These are phyloP conservation scores for Xenopus tropicalis DNA, from an alignment of 2,113 vertebrate species.

Conservation along the genomic window DNA sequence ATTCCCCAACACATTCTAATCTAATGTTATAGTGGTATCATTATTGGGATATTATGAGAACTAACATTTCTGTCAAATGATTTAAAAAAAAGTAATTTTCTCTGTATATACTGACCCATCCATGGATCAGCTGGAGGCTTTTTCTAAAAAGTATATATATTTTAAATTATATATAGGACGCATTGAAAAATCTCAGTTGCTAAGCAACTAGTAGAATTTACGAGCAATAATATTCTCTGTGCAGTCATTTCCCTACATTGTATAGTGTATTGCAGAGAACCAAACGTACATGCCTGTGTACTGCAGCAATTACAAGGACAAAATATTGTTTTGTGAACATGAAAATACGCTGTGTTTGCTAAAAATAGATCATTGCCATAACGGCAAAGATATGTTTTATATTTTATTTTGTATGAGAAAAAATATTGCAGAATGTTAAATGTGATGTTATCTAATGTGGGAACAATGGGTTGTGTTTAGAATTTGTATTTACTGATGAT, in stretches of 20 bases:
- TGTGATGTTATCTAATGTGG: too few species aligned
- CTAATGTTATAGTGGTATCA: neutral
- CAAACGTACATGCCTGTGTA: neutral
- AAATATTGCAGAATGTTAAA: too few species aligned
- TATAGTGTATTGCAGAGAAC: neutral
- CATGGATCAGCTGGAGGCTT: neutral
- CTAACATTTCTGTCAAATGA: neutral
- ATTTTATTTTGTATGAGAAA: neutral
- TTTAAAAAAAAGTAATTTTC: neutral
- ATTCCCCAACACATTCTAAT: too few species aligned
- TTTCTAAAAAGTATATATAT: slow-evolving; percentile 1
- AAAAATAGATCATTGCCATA: neutral
- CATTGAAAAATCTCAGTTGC: neutral
- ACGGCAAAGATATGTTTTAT: neutral
- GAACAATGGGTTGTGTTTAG: too few species aligned
- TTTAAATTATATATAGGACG: slow-evolving; percentile 1
- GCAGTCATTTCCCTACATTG: neutral
- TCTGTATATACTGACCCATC: neutral
- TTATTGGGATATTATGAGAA: neutral
- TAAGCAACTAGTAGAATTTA: neutral
- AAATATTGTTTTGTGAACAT: neutral
- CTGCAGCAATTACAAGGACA: neutral
- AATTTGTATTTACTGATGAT: too few species aligned
- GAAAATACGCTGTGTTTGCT: neutral
- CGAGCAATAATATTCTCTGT: neutral